Evolutionary conservation across 2,888 invertebrate genomes (phyloP).

Genomic region (Encarsia formosa): DNA sequence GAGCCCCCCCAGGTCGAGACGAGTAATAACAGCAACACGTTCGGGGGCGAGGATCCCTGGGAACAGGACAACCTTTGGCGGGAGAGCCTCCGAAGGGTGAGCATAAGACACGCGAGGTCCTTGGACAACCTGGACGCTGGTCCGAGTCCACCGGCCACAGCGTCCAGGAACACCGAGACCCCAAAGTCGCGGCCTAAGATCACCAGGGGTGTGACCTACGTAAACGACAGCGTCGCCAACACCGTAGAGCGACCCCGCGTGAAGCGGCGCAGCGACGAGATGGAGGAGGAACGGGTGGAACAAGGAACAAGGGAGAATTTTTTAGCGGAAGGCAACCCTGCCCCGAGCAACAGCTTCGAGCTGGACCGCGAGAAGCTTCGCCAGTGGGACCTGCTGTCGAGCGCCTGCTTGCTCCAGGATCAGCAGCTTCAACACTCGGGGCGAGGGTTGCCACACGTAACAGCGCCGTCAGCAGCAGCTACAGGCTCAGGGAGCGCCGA

Average conservation of each 20-base stretch:
- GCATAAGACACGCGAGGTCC: slow-evolving; percentile 76
- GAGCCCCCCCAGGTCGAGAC: not conserved
- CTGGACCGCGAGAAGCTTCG: slow-evolving; percentile 81
- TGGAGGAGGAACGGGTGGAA: too few relatives aligned
- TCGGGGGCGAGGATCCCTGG: slow-evolving; percentile 64
- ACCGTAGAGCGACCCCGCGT: slow-evolving; percentile 44
- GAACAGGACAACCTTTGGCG: slow-evolving; percentile 80
- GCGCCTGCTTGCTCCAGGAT: slow-evolving; percentile 56
- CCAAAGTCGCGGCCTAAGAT: slow-evolving; percentile 51
- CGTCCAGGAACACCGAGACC: slow-evolving; percentile 33
- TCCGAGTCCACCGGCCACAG: slow-evolving; percentile 43
- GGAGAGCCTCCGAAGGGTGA: slow-evolving; percentile 73
- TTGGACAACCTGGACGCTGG: slow-evolving; percentile 74
- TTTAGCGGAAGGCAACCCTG: slow-evolving; percentile 54
- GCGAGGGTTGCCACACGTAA: slow-evolving; percentile 26
- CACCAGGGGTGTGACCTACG: slow-evolving; percentile 72
- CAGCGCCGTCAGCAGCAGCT: slow-evolving; percentile 22
- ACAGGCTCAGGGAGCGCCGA: slow-evolving; percentile 21
- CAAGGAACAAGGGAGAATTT: slow-evolving; percentile 41
- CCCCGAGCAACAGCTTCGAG: slow-evolving; percentile 49
- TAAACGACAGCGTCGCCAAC: slow-evolving; percentile 67
- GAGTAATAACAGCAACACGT: not conserved
- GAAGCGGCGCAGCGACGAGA: slow-evolving; percentile 29
- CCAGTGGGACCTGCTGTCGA: slow-evolving; percentile 86
- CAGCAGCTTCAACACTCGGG: slow-evolving; percentile 31